A percentile compares a stretch with the other conserved stretches of the same genome.
Conservation (phyloP, 2,113 vertebrate species). For the Crotalus helleri region DNA sequence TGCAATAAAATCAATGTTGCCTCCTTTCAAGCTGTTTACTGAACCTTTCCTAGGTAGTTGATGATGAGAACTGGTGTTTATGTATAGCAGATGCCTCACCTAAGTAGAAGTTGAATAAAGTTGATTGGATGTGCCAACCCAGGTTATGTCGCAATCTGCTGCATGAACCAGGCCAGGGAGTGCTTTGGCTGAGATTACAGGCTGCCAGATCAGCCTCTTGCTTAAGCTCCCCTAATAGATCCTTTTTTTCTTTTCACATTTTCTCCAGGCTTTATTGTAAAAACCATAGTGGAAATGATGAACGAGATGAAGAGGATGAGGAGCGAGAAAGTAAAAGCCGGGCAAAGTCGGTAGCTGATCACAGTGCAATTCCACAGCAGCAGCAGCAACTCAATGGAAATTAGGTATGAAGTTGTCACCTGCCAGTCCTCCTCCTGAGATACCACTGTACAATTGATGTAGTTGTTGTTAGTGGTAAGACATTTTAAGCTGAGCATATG, state of each 20-base stretch:
- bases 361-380: slow-evolving; percentile 76
- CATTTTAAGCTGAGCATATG: slow-evolving; percentile 63
- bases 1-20: neutral
- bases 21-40: neutral
- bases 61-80: neutral
- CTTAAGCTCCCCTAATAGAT: neutral
- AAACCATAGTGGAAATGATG: slow-evolving; percentile 98
- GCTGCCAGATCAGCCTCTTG: neutral
- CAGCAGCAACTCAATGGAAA: slow-evolving; percentile 92
- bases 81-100: neutral
- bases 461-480: slow-evolving; percentile 61
- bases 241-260: neutral
- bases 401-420: slow-evolving; percentile 79
- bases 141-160: neutral
- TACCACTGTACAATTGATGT: slow-evolving; percentile 34
- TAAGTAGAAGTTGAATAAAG: neutral
- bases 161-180: neutral
- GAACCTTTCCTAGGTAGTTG: neutral
- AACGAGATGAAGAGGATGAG: slow-evolving; percentile 97
- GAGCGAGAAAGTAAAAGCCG: slow-evolving; percentile 95
- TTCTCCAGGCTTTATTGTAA: slow-evolving; percentile 91
- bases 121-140: neutral
- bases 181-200: neutral
- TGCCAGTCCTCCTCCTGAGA: slow-evolving; percentile 52
- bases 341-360: slow-evolving; percentile 82